Base-by-base conservation (phyloP, 1,140 invertebrate species). In the Orchestia grillus region DNA sequence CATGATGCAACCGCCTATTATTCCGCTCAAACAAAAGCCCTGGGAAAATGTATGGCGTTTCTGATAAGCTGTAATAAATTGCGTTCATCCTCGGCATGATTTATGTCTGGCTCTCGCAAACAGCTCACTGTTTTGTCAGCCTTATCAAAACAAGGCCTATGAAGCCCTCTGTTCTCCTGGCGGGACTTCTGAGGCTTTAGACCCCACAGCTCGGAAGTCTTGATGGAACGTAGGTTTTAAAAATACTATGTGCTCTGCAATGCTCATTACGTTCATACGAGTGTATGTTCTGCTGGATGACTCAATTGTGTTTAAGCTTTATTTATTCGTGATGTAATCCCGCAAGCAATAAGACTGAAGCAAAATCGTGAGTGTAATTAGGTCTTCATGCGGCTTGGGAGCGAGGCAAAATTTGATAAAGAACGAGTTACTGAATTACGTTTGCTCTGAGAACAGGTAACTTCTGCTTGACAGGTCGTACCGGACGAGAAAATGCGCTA, bases 11-110 rank as follows among this genome's bases (percentile, higher is more conserved):
- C 15, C 15, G 62, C 28, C 62, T 77, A 77, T 77, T 77, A 77
- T 77, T 77, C 28, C 62, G 15, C 62, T 77, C 62, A 77, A 36
- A 77, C 62, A 77, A 77, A 77, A 77, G 62, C 62, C 62, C 62
- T 77, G 36, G 62, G 62, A 77, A 77, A 77, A 77, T 77, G 62
- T 77, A 77, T 77, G 28, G 62, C 62, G 62, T 77, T 77, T 77
- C 62, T 77, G 62, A 77, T 77, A 77, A 77, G 62, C 62, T 36
- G 62, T 77, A 77, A 77, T 77, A 77, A 77, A 77, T 77, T 77
- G 62, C 62, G 62, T 28, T 77, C 62, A 77, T 77, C 62, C 62
- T 19, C 11, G 36, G 62, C 62, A 77, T 77, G 62, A 77, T 77
- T 77, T 77, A 77, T 77, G 62, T 77, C 15, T 77, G 11, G 62